Evolutionary conservation across 2,888 invertebrate species (phyloP).

Genomic region (Dasysyrphus tricinctus): DNA sequence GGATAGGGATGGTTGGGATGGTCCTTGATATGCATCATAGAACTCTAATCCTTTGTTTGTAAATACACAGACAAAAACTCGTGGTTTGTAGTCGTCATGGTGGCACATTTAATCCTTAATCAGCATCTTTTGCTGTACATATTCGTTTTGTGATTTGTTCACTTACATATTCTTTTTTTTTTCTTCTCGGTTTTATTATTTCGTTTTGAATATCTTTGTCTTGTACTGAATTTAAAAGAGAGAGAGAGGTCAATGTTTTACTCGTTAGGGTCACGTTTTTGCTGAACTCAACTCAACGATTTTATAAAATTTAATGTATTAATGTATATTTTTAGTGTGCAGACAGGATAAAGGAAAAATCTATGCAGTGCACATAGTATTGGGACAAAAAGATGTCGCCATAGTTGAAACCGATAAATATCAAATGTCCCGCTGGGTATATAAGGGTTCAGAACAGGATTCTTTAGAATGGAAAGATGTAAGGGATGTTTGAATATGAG

Average conservation of each 20-base stretch:
- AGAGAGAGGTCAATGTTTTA: slow-evolving; percentile 67
- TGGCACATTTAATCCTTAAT: slow-evolving; percentile 58
- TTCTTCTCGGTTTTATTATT: background rate
- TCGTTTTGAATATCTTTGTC: slow-evolving; percentile 13
- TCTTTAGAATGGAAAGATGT: background rate
- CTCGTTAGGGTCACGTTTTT: slow-evolving; percentile 50
- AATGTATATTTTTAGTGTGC: background rate
- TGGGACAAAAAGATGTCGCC: slow-evolving; percentile 63
- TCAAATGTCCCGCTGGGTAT: slow-evolving; percentile 49
- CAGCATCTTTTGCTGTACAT: slow-evolving; percentile 56
- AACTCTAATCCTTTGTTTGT: slow-evolving; percentile 65
- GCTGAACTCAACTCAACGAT: slow-evolving; percentile 51
- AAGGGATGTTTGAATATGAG: slow-evolving; percentile 8
- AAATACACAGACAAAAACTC: slow-evolving; percentile 47
- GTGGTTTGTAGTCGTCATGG: slow-evolving; percentile 39
- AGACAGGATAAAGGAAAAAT: slow-evolving; percentile 9
- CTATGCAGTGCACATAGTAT: background rate
- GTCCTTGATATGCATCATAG: slow-evolving; percentile 52
- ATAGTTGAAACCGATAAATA: slow-evolving; percentile 63
- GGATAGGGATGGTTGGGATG: background rate
- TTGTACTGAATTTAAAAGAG: slow-evolving; percentile 38
- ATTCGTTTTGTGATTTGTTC: slow-evolving; percentile 58
- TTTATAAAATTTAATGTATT: slow-evolving; percentile 59
- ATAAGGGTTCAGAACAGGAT: background rate
- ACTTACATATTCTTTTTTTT: background rate